A percentile compares a stretch with the other conserved stretches of the same genome.
phyloP scores from a whole-genome alignment of 2,113 vertebrate genomes.

The Rhea americana region DNA sequence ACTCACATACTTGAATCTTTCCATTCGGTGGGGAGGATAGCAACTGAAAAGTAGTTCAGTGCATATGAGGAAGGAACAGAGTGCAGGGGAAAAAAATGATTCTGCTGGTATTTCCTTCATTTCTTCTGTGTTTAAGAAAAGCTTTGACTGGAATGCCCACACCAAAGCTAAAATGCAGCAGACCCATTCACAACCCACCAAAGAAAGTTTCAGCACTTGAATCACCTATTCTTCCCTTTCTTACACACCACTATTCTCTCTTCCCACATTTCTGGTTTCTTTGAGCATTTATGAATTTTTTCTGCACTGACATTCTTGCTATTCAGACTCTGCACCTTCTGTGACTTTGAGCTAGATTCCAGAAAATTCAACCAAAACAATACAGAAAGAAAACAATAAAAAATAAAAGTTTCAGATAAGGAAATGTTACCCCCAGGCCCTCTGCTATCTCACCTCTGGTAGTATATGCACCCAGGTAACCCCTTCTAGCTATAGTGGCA shows the following conservation, averaged over 20 bases:
- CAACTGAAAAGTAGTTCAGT: background rate
- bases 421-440: background rate
- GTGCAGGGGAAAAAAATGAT: background rate
- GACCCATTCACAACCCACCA: background rate
- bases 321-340: background rate
- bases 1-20: background rate
- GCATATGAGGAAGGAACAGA: background rate
- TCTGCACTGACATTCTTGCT: background rate
- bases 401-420: background rate
- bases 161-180: background rate
- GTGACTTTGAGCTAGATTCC: background rate
- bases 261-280: background rate
- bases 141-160: background rate
- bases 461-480: background rate
- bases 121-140: background rate
- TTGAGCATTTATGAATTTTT: background rate
- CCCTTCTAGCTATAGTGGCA: background rate
- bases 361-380: background rate
- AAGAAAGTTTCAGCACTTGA: background rate
- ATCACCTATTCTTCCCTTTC: background rate
- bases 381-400: background rate
- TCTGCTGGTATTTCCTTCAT: background rate
- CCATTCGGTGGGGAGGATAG: background rate
- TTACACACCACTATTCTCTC: background rate
- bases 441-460: background rate